Base-by-base conservation (phyloP, 2,113 vertebrate genomes). In the Brachyhypopomus gauderio region DNA sequence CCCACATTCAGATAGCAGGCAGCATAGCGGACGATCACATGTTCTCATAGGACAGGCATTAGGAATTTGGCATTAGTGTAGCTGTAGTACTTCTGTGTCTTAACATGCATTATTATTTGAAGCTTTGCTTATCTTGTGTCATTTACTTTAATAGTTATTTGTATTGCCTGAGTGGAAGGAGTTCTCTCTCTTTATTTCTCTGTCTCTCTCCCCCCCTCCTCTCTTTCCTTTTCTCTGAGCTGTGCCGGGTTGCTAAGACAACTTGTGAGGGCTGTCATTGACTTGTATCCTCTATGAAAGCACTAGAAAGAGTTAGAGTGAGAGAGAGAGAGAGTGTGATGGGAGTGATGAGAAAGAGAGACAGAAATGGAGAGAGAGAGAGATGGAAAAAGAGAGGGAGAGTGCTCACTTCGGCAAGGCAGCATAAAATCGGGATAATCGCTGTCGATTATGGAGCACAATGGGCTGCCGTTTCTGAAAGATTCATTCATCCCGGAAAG, bases 351-450 rank as follows among this genome's bases (percentile, higher is more conserved):
- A 66, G 30, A 76, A 16, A 62, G 30, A 77, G 79, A 77, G 36
- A 55, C 36, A 71, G 58, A 73, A 27, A 48, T 23, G 48, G 67
- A 79, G 78, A 79, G 64, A 71, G 80, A 77, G 52, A 55, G 12
- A 66, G 20, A 58, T 59, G 25, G 20, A 81, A 59, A 64, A n/a
- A 45, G 17, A 58, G 66, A 55, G 66, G 72, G 66, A 85, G 89
- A 90, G 88, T 91, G 88, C 89, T 90, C 86, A 74, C 89, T 89
- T 88, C 89, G 87, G 88, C 90, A 92, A 92, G 88, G 92, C 91
- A 90, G 90, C 91, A 93, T 92, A 93, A 93, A 93, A 94, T 92
- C 30, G 84, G 91, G 91, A 93, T 94, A 94, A 94, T 93, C 92
- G 91, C 87, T 75, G 91, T 92, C 91, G 91, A 92, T 94, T 93